Conservation (phyloP, 1,140 invertebrate genomes). For the Neodiprion pinetum region DNA sequence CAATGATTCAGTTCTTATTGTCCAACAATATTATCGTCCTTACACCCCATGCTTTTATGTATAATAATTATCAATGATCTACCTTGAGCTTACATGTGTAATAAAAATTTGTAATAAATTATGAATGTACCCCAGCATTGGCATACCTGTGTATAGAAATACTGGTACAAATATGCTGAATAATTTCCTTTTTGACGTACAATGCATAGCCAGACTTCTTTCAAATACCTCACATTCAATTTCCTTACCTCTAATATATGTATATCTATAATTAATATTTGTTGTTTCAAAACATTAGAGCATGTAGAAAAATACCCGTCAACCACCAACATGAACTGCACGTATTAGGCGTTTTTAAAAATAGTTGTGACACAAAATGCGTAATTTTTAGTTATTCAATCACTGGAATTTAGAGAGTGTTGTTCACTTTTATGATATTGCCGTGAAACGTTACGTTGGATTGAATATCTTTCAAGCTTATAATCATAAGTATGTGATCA, state of each 20-base stretch:
- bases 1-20: conserved; percentile 8
- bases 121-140: background rate
- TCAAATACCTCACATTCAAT: background rate
- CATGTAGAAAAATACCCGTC: background rate
- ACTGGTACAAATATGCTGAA: background rate
- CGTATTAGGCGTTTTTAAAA: background rate
- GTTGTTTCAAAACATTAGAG: background rate
- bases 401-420: background rate
- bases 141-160: background rate
- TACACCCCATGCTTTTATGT: background rate
- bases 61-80: background rate
- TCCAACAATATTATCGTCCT: conserved; percentile 7
- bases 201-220: background rate
- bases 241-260: background rate
- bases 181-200: background rate
- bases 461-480: too few species aligned
- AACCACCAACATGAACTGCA: background rate
- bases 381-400: background rate
- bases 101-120: background rate
- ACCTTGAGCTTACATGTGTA: background rate
- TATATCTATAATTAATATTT: background rate
- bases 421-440: background rate
- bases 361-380: too few species aligned
- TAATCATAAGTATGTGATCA: too few species aligned
- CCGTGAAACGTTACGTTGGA: background rate